A percentile compares a stretch with the other conserved stretches of the same genome.
Evolutionary conservation across 2,113 vertebrate species (phyloP).

Genomic region (Tinamus guttatus): DNA sequence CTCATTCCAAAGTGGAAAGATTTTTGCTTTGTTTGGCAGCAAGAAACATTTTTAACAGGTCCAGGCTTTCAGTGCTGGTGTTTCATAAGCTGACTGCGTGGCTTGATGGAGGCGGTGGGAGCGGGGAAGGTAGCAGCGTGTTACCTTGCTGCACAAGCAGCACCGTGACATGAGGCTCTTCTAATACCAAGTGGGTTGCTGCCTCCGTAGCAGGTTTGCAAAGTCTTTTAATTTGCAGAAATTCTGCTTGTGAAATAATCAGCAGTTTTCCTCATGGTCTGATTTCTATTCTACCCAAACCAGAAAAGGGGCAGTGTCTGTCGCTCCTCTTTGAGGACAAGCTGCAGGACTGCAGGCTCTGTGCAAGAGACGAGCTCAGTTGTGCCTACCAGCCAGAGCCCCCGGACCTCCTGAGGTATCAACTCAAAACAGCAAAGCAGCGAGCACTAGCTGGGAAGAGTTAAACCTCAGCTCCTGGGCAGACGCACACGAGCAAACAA

Average conservation of each 20-base stretch:
- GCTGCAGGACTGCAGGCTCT: not conserved
- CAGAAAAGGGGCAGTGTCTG: not conserved
- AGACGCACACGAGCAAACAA: not conserved
- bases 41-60: conserved; percentile 30
- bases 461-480: not conserved
- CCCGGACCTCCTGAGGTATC: not conserved
- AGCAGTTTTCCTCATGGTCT: not conserved
- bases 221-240: conserved; percentile 24
- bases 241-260: not conserved
- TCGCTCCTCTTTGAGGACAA: not conserved
- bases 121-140: not conserved
- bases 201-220: not conserved
- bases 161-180: not conserved
- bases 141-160: not conserved
- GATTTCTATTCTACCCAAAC: not conserved
- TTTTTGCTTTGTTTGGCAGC: conserved; percentile 63
- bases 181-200: not conserved
- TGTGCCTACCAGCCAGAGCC: not conserved
- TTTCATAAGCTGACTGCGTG: conserved; percentile 30
- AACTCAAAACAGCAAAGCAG: not conserved
- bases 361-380: conserved; percentile 8
- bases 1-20: conserved; percentile 26
- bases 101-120: not conserved
- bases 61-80: conserved; percentile 25
- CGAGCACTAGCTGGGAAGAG: not conserved